These are phyloP conservation scores for Trissolcus brochymenae DNA, from an alignment of 2,888 invertebrate genomes.

Conservation along the genomic window DNA sequence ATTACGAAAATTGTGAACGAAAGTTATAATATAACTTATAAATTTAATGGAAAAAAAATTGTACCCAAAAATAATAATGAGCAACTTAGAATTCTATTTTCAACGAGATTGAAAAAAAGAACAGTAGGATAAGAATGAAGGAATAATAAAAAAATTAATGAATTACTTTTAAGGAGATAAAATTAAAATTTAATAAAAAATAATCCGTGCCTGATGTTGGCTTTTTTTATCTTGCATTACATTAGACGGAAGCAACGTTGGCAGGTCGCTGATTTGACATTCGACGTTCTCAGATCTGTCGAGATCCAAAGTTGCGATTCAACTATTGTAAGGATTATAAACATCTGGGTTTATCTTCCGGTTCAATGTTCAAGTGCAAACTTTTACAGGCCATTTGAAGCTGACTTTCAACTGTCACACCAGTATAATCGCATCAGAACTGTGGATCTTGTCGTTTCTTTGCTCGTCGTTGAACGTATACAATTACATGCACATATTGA, in stretches of 20 bases:
- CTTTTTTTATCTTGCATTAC: slow-evolving; percentile 56
- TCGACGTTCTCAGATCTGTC: slow-evolving; percentile 8
- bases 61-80: slow-evolving; percentile 1
- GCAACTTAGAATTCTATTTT: not conserved
- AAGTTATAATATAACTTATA: not conserved
- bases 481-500: slow-evolving; percentile 66
- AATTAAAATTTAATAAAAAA: slow-evolving; percentile 64
- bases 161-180: slow-evolving; percentile 60
- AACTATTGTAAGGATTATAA: not conserved
- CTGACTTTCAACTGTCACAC: too few relatives aligned
- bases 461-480: slow-evolving; percentile 47
- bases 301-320: slow-evolving; percentile 1
- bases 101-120: slow-evolving; percentile 64
- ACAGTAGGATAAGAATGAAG: slow-evolving; percentile 61
- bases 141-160: slow-evolving; percentile 52
- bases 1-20: not conserved
- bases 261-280: slow-evolving; percentile 4
- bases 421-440: too few relatives aligned
- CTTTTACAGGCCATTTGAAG: too few relatives aligned
- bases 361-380: too few relatives aligned
- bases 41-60: not conserved
- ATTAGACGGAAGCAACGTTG: slow-evolving; percentile 46
- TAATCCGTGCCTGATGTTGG: slow-evolving; percentile 65
- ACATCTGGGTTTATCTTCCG: too few relatives aligned
- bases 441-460: slow-evolving; percentile 9